A percentile compares a stretch with the other conserved stretches of the same genome.
phyloP scores from a whole-genome alignment of 2,888 invertebrate species.

The Meganola albula region DNA sequence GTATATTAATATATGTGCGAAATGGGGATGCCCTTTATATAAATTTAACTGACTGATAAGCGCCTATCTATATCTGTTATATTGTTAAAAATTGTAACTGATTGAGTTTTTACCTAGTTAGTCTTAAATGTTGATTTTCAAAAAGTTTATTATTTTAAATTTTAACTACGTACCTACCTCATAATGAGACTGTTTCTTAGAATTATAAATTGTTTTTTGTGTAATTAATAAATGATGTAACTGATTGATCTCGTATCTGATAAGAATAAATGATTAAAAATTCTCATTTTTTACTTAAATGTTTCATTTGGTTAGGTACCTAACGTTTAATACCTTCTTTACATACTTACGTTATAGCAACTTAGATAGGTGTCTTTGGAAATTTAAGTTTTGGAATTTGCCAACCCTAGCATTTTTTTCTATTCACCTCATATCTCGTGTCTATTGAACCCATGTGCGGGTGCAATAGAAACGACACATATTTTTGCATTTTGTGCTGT shows the following conservation, averaged over 20 bases:
- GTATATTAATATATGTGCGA: not conserved
- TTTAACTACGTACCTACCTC: constrained; percentile 8
- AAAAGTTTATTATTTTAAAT: too few relatives aligned
- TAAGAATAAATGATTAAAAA: constrained; percentile 7
- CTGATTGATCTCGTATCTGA: constrained; percentile 7
- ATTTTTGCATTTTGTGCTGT: constrained; percentile 14
- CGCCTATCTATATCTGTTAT: too few relatives aligned
- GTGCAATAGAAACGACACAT: constrained; percentile 11
- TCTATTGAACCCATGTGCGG: constrained; percentile 14
- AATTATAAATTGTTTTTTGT: constrained; percentile 8
- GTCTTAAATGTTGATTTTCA: too few relatives aligned
- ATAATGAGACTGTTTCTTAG: constrained; percentile 7
- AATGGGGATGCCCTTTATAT: constrained; percentile 3
- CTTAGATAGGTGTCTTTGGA: constrained; percentile 6
- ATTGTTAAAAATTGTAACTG: too few relatives aligned
- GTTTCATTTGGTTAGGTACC: constrained; percentile 1
- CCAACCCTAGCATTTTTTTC: constrained; percentile 9
- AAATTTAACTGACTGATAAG: constrained; percentile 8
- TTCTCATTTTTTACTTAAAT: constrained; percentile 1
- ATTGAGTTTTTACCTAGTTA: too few relatives aligned
- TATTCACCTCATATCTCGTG: constrained; percentile 8
- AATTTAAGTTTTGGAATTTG: constrained; percentile 5
- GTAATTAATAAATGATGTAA: constrained; percentile 6
- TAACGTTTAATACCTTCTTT: constrained; percentile 4
- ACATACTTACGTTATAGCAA: constrained; percentile 6